Conservation (phyloP, 2,797 vertebrate species). For the Acanthornis magna region DNA sequence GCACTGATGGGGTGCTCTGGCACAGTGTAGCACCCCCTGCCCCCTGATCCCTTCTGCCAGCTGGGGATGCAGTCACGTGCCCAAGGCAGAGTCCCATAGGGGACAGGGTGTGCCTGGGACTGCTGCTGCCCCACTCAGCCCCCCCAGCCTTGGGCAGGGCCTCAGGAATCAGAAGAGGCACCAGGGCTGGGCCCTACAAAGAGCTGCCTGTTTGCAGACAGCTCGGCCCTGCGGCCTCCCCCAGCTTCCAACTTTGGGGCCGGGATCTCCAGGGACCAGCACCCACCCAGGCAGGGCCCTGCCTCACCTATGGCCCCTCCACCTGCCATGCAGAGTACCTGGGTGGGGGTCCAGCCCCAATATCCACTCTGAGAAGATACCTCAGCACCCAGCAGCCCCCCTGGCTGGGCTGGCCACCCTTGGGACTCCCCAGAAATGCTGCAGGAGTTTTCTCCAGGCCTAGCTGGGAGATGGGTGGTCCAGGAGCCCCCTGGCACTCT, state of each 20-base stretch:
- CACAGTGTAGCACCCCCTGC: fast-evolving
- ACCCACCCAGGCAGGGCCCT: too few relatives aligned
- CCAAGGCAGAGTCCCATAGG: fast-evolving
- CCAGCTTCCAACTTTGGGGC: fast-evolving
- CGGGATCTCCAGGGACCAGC: not conserved
- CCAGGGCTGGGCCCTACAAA: not conserved
- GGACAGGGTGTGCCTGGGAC: not conserved
- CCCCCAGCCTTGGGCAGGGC: not conserved
- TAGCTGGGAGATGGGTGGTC: not conserved
- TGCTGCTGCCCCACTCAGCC: not conserved
- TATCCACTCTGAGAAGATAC: not conserved
- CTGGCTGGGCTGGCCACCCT: fast-evolving
- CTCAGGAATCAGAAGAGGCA: not conserved
- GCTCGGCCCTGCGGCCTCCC: not conserved
- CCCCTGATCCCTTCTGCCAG: not conserved
- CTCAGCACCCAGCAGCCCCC: not conserved
- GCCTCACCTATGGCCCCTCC: not conserved
- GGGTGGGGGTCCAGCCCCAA: fast-evolving
- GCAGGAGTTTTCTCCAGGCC: not conserved
- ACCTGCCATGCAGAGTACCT: fast-evolving
- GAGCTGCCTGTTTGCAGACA: not conserved
- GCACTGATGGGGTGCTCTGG: not conserved
- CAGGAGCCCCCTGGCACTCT: not conserved
- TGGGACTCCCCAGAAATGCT: not conserved
- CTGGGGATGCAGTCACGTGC: fast-evolving